These are phyloP conservation scores for Enteromius mattozi DNA, from an alignment of 2,797 vertebrate species.

Conservation along the genomic window DNA sequence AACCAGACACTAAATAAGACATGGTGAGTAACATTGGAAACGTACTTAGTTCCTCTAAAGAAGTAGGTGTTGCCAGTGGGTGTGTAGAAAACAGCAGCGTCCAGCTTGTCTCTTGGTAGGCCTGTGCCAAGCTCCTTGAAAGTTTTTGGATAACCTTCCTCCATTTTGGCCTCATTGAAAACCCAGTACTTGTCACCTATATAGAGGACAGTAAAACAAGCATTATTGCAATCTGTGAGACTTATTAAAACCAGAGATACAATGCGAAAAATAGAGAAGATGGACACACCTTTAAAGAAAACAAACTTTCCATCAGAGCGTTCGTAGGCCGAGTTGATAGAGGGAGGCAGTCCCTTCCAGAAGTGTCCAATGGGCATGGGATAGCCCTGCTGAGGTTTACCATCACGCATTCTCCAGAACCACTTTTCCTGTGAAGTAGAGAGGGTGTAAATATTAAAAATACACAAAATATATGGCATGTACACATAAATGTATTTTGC, in stretches of 20 bases:
- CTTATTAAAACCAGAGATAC: not conserved
- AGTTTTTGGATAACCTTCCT: slow-evolving; percentile 86
- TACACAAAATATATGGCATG: not conserved
- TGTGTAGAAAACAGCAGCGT: slow-evolving; percentile 89
- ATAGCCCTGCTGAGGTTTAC: slow-evolving; percentile 86
- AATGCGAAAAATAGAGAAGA: not conserved
- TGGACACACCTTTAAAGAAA: slow-evolving; percentile 90
- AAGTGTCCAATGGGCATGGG: slow-evolving; percentile 89
- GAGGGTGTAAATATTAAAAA: slow-evolving; percentile 2
- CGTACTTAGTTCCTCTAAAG: slow-evolving; percentile 89
- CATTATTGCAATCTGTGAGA: not conserved
- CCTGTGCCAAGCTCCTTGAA: slow-evolving; percentile 85
- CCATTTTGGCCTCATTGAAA: slow-evolving; percentile 86
- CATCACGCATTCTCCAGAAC: slow-evolving; percentile 91
- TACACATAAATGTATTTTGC: not conserved
- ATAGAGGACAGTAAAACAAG: not conserved
- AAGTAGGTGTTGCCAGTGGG: slow-evolving; percentile 91
- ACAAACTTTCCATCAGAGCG: slow-evolving; percentile 89
- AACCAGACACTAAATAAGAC: not conserved
- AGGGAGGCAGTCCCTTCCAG: slow-evolving; percentile 87
- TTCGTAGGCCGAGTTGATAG: slow-evolving; percentile 90
- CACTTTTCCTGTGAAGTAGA: slow-evolving; percentile 83
- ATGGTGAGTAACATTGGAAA: slow-evolving; percentile 42
- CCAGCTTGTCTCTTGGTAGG: slow-evolving; percentile 86
- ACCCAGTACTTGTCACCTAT: slow-evolving; percentile 90